Evolutionary conservation across 2,797 vertebrate species (phyloP).

Genomic region (Otolemur crassicaudatus): DNA sequence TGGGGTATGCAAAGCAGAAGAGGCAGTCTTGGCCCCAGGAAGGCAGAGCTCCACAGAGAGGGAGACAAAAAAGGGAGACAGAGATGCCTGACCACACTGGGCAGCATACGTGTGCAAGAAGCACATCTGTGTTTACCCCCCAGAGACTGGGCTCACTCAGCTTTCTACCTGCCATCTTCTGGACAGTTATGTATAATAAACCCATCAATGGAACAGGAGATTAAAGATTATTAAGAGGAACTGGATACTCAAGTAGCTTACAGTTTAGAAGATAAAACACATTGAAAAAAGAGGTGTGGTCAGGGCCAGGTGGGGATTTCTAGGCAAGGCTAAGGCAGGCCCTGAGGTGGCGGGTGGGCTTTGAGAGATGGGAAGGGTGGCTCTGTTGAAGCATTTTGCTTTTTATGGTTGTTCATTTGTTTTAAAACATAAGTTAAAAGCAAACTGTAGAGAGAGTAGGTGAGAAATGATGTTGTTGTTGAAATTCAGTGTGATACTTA

Average conservation of each 20-base stretch:
- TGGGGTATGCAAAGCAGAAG: rapidly evolving
- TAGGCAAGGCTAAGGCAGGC: background rate
- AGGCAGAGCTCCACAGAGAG: rapidly evolving
- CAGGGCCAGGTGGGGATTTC: background rate
- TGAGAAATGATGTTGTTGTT: background rate
- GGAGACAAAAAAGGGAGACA: rapidly evolving
- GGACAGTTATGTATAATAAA: background rate
- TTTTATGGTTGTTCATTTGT: background rate
- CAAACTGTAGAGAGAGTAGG: background rate
- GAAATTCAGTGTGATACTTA: background rate
- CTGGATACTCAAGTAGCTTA: background rate
- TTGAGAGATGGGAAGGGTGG: background rate
- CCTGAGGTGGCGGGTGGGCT: background rate
- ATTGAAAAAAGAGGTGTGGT: background rate
- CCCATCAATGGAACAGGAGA: rapidly evolving
- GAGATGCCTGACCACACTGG: background rate
- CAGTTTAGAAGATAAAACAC: background rate
- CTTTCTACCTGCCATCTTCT: background rate
- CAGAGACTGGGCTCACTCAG: background rate
- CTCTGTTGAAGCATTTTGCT: background rate
- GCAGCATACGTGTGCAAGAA: rapidly evolving
- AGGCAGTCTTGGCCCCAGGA: background rate
- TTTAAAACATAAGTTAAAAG: background rate
- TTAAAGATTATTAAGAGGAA: background rate
- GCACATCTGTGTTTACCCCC: too few species aligned